These are phyloP conservation scores for Ecdyonurus torrentis DNA, from an alignment of 2,888 invertebrate genomes.

Conservation along the genomic window DNA sequence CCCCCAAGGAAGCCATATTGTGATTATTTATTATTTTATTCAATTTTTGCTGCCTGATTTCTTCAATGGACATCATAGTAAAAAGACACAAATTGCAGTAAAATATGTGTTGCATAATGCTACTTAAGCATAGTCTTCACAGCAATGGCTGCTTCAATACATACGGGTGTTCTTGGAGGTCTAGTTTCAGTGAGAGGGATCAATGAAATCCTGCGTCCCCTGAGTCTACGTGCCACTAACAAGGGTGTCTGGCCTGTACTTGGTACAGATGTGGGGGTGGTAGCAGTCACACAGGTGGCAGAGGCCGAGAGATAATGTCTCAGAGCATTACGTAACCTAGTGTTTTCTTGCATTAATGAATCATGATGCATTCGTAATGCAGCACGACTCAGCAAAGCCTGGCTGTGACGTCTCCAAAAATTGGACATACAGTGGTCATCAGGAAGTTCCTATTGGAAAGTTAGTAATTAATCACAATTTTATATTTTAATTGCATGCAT, in stretches of 20 bases:
- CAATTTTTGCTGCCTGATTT: no score
- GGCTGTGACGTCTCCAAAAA: not conserved
- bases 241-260: not conserved
- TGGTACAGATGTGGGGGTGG: not conserved
- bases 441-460: not conserved
- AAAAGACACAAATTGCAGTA: no score
- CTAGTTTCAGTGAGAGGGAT: not conserved
- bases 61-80: no score
- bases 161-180: not conserved
- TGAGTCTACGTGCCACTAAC: not conserved
- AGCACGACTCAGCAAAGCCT: not conserved
- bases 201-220: not conserved
- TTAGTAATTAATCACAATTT: no score
- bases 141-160: not conserved
- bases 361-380: not conserved
- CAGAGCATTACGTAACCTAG: not conserved
- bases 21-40: no score
- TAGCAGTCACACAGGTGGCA: not conserved
- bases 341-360: not conserved
- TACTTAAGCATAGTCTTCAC: not conserved
- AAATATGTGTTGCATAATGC: no score
- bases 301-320: not conserved
- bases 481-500: no score
- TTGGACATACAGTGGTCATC: not conserved
- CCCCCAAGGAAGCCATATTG: no score